Base-by-base conservation (phyloP, 1,140 invertebrate species). In the Rhynchophorus ferrugineus region DNA sequence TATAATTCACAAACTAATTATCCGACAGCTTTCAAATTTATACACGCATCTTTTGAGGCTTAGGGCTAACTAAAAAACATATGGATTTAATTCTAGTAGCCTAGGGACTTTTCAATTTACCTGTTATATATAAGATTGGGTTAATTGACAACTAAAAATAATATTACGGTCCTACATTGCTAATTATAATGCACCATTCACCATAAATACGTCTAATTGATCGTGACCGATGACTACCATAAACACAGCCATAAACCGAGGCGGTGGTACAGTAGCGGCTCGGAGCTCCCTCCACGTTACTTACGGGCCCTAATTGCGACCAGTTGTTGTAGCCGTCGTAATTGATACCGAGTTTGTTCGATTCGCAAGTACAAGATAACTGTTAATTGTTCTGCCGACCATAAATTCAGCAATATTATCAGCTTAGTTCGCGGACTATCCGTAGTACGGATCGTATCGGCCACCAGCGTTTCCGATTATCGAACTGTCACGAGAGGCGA, bases 361-460 rank as follows among this genome's bases (percentile, higher is more conserved):
- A 53, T 44, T 53, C 33, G 43, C 45, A 53, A 53, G 43, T 53
- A 53, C 50, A 46, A 53, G 50, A 46, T 53, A 53, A 53, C 50
- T 53, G 43, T 53, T 53, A 53, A 53, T 53, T 53, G 50, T 44
- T 33, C 22, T 22, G 43, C 36, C 50, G 50, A 53, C 50, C 34
- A 53, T 53, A 53, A 53, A 53, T 53, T 53, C 35, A 35, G 36
- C 36, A 46, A 46, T 38, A 53, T 53, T 53, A 44, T 53, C 44
- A 17, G 36, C 37, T 47, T 36, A 36, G 29, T 38, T 47, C 37
- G 39, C 35, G 45, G n/a, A n/a, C n/a, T 51, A 33, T 44, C 35
- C 37, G 49, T 19, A 42, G 20, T 24, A 51, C 44, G 44, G 35
- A 51, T 51, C 33, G 39, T 36, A 44, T 39, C 24, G n/a, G 29